A percentile compares a stretch with the other conserved stretches of the same genome.
phyloP scores from a whole-genome alignment of 2,113 vertebrate species.

The Vulpes lagopus region DNA sequence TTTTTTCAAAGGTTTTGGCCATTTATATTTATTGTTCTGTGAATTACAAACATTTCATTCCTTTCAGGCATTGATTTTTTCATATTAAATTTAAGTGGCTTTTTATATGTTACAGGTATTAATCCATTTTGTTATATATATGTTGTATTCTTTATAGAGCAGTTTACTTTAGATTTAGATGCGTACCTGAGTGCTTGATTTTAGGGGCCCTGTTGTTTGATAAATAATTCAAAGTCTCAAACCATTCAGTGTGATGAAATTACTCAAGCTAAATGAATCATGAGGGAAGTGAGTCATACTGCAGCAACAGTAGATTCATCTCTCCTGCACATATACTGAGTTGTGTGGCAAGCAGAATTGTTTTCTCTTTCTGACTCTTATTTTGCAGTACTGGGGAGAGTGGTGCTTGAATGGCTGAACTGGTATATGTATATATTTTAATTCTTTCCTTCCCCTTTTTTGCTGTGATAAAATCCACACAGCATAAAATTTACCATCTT shows the following conservation, averaged over 20 bases:
- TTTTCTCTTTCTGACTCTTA: conserved; percentile 30
- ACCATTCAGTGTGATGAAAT: not conserved
- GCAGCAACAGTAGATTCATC: not conserved
- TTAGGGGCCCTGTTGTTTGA: not conserved
- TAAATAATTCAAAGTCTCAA: not conserved
- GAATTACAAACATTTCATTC: not conserved
- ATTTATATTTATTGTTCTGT: conserved; percentile 25
- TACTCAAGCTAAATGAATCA: not conserved
- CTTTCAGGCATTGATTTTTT: not conserved
- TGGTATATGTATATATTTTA: not conserved
- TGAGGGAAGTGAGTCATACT: not conserved
- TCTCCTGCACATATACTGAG: not conserved
- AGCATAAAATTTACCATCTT: not conserved
- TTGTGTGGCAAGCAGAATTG: not conserved
- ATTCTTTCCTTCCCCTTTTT: not conserved
- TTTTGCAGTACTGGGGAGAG: not conserved
- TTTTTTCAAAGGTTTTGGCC: not conserved
- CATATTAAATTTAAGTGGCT: not conserved
- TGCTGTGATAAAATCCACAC: not conserved
- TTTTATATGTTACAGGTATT: not conserved
- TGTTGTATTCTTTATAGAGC: not conserved
- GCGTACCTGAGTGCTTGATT: not conserved
- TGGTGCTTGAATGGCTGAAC: not conserved
- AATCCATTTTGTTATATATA: not conserved
- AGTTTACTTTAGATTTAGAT: not conserved